phyloP scores from a whole-genome alignment of 2,888 invertebrate species.

The Lasioglossum vierecki region DNA sequence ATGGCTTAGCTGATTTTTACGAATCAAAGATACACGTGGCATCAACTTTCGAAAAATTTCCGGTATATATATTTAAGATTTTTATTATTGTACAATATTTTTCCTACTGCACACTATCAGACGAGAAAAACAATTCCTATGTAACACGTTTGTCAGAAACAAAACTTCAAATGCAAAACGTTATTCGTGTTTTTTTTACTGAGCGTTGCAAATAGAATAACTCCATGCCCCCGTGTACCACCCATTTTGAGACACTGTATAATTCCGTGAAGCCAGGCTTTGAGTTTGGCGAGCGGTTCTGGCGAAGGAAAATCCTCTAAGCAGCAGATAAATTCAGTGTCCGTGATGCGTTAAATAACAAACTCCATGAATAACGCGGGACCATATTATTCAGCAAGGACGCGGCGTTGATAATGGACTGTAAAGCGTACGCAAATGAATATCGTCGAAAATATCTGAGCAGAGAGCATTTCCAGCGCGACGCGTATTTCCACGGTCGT shows the following conservation, averaged over 20 bases:
- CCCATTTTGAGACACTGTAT: not conserved
- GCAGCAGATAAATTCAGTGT: not conserved
- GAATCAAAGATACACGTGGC: too few relatives aligned
- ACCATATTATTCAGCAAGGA: not conserved
- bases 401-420: not conserved
- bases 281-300: not conserved
- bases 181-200: not conserved
- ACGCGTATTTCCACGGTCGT: not conserved
- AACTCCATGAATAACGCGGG: not conserved
- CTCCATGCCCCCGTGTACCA: not conserved
- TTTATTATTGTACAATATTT: not conserved
- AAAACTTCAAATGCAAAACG: not conserved
- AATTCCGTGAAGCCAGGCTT: not conserved
- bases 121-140: not conserved
- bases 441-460: conserved; percentile 11
- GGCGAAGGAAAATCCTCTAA: not conserved
- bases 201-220: not conserved
- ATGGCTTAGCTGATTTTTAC: not conserved
- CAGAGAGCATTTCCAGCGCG: conserved; percentile 2
- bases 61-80: too few relatives aligned
- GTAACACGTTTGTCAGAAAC: not conserved
- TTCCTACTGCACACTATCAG: not conserved
- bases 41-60: too few relatives aligned
- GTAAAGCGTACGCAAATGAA: not conserved
- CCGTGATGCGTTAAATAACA: not conserved